Evolutionary conservation across 2,797 vertebrate species (phyloP), one percentile per base, ranked within the genome.

Genomic region (Coccyzus lansbergi): DNA sequence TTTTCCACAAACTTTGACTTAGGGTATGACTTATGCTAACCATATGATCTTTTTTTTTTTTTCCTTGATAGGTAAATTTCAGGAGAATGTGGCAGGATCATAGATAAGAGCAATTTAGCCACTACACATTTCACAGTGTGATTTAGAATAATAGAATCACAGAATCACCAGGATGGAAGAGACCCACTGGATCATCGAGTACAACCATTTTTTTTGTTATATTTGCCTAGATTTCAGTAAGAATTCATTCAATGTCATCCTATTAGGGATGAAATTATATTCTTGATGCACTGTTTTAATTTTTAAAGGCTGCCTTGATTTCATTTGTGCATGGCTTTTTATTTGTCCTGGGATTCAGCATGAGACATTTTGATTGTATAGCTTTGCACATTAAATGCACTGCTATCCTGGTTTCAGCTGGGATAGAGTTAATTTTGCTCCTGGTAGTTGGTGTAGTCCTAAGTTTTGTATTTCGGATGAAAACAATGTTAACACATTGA

Each of bases 361-460:
- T 83, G 62, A 93, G 52, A 79, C 78, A 53, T 64, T 93, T 96
- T 94, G 77, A 36, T 56, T 68, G 59, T 67, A 31, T 78, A 29
- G 83, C 29, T 87, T 95, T 95, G 69, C 84, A 88, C 94, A 87
- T 34, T 51, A 83, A 91, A 94, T 93, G 25, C 1, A 49, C 22
- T 86, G 46, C 21, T 48, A 21, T 22, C 21, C 44, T 46, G 18
- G 17, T 46, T 46, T 46, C 44, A 46, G 20, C 18, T 48, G 46
- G 21, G 21, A 48, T 48, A 48, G 20, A 22, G 22, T 22, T 48
- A 48, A 48, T 48, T 48, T 48, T 48, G 44, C 21, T 48, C 24
- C 20, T 48, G 10, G 21, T 48, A 48, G 46, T 44, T 24, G 46
- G 21, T 48, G 46, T 48, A 48, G 9, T 22, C 20, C 21, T 22